Evolutionary conservation across 1,140 invertebrate genomes (phyloP), one percentile per base, ranked within the genome.

Genomic region (Delia radicum): DNA sequence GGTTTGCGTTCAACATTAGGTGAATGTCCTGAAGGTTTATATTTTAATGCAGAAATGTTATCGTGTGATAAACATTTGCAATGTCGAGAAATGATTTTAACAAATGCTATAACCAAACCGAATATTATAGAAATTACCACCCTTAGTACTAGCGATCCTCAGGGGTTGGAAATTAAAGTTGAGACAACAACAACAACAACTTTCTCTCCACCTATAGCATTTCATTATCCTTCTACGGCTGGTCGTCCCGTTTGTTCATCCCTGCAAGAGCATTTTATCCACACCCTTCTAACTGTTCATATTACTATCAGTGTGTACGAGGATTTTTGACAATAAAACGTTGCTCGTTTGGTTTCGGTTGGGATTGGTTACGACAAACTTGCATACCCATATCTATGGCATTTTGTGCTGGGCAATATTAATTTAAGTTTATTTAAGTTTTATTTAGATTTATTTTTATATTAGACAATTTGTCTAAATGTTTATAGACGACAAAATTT

Each of bases 1-100:
- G 75, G 75, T 8, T 37, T 75, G 18, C 67, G 75, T n/a, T 75
- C 75, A 18, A 72, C 75, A 13, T 21, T 75, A 18, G 75, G 75
- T 37, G 55, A 61, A 71, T 75, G 75, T 62, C 67, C 75, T 4
- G 28, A 31, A 8, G 65, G 46, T 8, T 29, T 18, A 33, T 75
- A 62, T 21, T 75, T 72, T 42, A 75, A 75, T 75, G 21, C 37
- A 2, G 46, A 71, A 24, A 63, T 75, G 15, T 73, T 75, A 37
- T 75, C 75, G 18, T 75, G 75, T 37, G 67, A 75, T 28, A 75
- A 55, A 31, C 69, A 69, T 13, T 42, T 28, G 3, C 61, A 42
- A 37, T 65, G 33, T 42, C 62, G 15, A 4, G 10, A 61, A 28
- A 46, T 10, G 33, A 37, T 3, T 10, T 10, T 13, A 67, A 31